These are phyloP conservation scores for Vimba vimba DNA, from an alignment of 2,113 vertebrate species.

Conservation along the genomic window DNA sequence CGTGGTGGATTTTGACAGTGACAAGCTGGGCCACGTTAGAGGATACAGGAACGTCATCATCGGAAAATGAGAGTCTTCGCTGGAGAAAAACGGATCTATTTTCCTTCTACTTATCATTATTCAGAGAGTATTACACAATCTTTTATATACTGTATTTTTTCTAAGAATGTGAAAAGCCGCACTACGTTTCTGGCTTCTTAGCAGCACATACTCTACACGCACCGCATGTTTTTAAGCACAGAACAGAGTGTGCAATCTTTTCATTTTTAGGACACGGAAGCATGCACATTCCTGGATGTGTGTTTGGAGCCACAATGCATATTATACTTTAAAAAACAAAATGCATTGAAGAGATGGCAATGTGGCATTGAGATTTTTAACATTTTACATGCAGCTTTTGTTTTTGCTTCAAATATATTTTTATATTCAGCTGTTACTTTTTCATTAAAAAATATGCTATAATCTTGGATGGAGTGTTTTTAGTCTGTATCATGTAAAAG, in stretches of 20 bases:
- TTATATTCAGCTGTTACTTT: background rate
- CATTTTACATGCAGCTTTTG: background rate
- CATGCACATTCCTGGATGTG: background rate
- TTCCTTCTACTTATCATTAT: background rate
- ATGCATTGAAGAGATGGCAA: background rate
- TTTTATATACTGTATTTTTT: slow-evolving; percentile 12
- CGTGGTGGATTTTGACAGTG: slow-evolving; percentile 89
- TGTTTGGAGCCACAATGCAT: background rate
- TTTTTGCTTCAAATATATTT: background rate
- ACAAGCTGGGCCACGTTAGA: slow-evolving; percentile 85
- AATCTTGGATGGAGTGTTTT: background rate
- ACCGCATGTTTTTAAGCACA: background rate
- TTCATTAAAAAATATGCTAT: slow-evolving; percentile 2
- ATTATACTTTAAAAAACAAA: background rate
- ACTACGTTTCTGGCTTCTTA: background rate
- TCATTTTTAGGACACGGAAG: background rate
- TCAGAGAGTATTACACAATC: background rate
- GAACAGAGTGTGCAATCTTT: background rate
- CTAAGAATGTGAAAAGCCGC: slow-evolving; percentile 28
- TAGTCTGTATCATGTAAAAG: background rate
- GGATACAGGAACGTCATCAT: slow-evolving; percentile 89
- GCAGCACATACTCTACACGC: background rate
- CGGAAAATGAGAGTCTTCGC: slow-evolving; percentile 65
- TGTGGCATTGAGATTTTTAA: background rate
- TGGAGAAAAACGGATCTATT: background rate